Conservation (phyloP, 2,888 invertebrate genomes). For the Patella caerulea region DNA sequence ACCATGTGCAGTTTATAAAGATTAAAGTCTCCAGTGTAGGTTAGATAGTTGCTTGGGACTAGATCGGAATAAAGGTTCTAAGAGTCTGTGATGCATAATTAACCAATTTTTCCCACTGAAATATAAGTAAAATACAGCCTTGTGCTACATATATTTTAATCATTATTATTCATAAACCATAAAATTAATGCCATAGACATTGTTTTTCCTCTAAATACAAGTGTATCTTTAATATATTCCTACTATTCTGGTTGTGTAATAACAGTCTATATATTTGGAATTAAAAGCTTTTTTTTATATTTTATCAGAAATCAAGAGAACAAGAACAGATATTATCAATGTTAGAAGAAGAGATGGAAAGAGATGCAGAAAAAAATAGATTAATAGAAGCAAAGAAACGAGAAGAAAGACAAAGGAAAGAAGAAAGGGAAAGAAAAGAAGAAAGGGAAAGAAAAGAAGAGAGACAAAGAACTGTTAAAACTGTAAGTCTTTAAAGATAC, state of each 20-base stretch:
- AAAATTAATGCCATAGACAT: no score
- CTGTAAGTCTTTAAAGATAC: no score
- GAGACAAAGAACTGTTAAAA: no score
- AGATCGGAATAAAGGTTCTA: no score
- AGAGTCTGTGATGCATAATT: no score
- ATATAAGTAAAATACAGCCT: neutral
- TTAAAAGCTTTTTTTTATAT: conserved; percentile 7
- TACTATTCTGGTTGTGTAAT: neutral
- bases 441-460: neutral
- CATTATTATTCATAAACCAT: conserved; percentile 13
- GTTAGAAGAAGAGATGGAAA: conserved; percentile 42
- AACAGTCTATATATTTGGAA: neutral
- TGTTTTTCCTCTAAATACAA: no score
- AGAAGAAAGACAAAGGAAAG: neutral
- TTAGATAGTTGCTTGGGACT: no score
- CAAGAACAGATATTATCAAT: conserved; percentile 41
- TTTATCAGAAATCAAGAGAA: conserved; percentile 47
- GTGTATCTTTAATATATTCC: no score
- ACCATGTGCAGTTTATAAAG: no score
- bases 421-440: neutral
- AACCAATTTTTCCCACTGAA: neutral
- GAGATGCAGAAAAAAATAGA: conserved; percentile 43
- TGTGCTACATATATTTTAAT: neutral
- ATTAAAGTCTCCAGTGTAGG: no score
- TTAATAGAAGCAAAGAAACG: conserved; percentile 17